These are phyloP conservation scores for Papilio polyxenes DNA, from an alignment of 1,140 invertebrate species.

Conservation along the genomic window DNA sequence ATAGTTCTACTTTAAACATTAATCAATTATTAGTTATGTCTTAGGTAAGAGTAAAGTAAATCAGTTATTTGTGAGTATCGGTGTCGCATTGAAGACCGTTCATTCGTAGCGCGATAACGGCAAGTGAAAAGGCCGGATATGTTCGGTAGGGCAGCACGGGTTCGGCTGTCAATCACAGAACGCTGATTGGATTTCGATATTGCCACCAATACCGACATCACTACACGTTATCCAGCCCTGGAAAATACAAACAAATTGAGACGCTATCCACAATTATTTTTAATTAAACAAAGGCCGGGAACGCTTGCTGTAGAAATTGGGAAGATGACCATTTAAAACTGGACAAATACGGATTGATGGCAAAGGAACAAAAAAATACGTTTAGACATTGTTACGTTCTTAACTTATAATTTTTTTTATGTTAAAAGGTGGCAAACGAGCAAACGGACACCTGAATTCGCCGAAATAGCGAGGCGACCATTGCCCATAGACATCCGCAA, in stretches of 20 bases:
- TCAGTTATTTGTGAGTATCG: background rate
- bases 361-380: no score
- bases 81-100: conserved; percentile 44
- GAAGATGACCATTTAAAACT: background rate
- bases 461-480: no score
- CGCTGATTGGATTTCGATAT: conserved; percentile 77
- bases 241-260: conserved; percentile 48
- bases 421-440: no score
- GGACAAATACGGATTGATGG: background rate
- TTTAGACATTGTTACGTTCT: no score
- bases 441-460: no score
- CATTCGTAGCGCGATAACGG: conserved; percentile 50
- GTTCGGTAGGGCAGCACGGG: conserved; percentile 45
- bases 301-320: background rate
- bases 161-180: conserved; percentile 70
- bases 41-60: background rate
- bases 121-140: conserved; percentile 52
- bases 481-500: no score
- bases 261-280: conserved; percentile 3
- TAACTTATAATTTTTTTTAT: no score
- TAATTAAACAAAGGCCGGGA: background rate
- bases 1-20: no score
- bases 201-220: conserved; percentile 64
- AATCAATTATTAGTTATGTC: background rate
- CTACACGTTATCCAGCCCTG: conserved; percentile 44